Base-by-base conservation (phyloP, 2,888 invertebrate genomes). In the Drosophila multiciliata region DNA sequence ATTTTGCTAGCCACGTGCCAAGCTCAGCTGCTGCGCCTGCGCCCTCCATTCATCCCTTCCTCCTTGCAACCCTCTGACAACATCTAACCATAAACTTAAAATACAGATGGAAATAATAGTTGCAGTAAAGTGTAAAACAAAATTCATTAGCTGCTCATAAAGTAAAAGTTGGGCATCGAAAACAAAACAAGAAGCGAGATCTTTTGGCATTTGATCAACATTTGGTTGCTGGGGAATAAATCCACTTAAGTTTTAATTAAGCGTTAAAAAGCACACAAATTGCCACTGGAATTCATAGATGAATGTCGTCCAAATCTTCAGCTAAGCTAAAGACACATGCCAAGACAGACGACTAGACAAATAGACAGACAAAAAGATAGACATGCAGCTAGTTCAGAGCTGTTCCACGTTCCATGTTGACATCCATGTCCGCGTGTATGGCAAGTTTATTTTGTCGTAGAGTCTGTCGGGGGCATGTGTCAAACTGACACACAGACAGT, bases 161-260 rank as follows among this genome's bases (percentile, higher is more conserved):
- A 77, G 55, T 35, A 36, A 36, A 12, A 15, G 3, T 42, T 29
- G 29, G 23, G 15, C 8, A 32, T 20, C 15, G 26, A 52, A 42
- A 29, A 45, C 32, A 42, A 45, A 42, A 58, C 52, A 48, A 65
- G 29, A 42, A 20, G 11, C 15, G 23, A 42, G 26, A 64, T 36
- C 52, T 66, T 53, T 53, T 42, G 54, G 49, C 58, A 83, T 66
- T 78, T 83, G 35, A 35, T 53, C 49, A 64, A 32, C 48, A 82
- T 62, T 80, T 80, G 20, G 50, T 78, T 75, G 66, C 54, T 49
- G 58, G 49, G 64, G 48, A 45, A 66, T 38, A 68, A 78, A 67
- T 73, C 55, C 66, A 83, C 79, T 82, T 75, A 57, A 78, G 62
- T 65, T 78, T 76, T 83, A 82, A 85, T 89, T 79, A 83, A 75